phyloP scores from a whole-genome alignment of 2,797 vertebrate genomes.

The Ctenopoma multispine region DNA sequence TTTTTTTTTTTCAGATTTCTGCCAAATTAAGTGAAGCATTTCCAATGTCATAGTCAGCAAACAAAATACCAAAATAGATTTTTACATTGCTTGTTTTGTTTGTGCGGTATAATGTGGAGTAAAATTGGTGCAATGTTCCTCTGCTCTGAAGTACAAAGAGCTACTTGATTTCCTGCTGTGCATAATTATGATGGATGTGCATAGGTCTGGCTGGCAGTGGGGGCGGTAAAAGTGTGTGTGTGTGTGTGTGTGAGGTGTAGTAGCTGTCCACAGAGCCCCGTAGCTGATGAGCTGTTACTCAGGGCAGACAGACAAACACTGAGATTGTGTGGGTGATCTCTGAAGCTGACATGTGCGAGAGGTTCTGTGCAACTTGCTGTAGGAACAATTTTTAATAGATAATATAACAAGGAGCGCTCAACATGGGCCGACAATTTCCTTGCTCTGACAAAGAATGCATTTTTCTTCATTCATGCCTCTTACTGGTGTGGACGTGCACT shows the following conservation, averaged over 20 bases:
- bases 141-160: constrained; percentile 63
- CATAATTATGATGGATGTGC: constrained; percentile 80
- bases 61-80: constrained; percentile 60
- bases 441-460: constrained; percentile 17
- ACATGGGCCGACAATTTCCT: constrained; percentile 40
- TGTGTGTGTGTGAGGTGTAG: constrained; percentile 26
- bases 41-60: constrained; percentile 45
- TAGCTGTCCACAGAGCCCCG: constrained; percentile 52
- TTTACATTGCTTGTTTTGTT: constrained; percentile 53
- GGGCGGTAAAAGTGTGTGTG: constrained; percentile 52
- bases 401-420: constrained; percentile 40
- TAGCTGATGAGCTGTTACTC: constrained; percentile 71
- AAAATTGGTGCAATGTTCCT: constrained; percentile 59
- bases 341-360: constrained; percentile 70
- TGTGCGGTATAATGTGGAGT: constrained; percentile 46
- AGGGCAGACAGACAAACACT: constrained; percentile 70
- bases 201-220: constrained; percentile 64
- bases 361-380: constrained; percentile 39
- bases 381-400: constrained; percentile 58
- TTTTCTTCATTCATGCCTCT: constrained; percentile 29
- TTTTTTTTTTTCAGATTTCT: constrained; percentile 18
- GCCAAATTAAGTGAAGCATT: constrained; percentile 45
- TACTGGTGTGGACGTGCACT: constrained; percentile 19
- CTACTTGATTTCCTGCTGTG: constrained; percentile 75
- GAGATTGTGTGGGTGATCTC: constrained; percentile 72